Evolutionary conservation across 2,113 vertebrate species (phyloP).

Genomic region (Cervus canadensis): DNA sequence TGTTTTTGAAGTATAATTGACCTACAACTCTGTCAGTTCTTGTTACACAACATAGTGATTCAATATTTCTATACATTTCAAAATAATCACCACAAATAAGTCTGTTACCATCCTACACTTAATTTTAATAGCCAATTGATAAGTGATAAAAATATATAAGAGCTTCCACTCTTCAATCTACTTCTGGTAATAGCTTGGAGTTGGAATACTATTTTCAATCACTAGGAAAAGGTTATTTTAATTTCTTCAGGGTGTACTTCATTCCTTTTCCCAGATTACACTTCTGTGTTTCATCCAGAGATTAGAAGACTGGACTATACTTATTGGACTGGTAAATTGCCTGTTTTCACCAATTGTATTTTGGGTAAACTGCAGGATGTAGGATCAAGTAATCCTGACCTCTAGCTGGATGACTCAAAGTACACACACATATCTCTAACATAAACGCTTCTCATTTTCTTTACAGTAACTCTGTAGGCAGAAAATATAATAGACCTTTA

Average conservation of each 20-base stretch:
- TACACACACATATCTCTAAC: constrained; percentile 9
- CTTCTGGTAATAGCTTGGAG: neutral
- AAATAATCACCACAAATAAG: neutral
- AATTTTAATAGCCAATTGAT: neutral
- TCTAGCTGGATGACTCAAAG: neutral
- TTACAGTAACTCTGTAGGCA: neutral
- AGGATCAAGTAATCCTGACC: constrained; percentile 15
- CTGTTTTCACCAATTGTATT: constrained; percentile 5
- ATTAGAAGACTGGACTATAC: neutral
- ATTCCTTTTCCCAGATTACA: constrained; percentile 29
- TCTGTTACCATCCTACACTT: neutral
- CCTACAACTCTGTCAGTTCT: neutral
- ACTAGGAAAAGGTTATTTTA: neutral
- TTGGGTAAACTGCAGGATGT: constrained; percentile 1
- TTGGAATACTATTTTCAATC: neutral
- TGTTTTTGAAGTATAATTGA: neutral
- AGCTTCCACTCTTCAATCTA: neutral
- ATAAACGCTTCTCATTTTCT: constrained; percentile 44
- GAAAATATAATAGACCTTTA: constrained; percentile 21
- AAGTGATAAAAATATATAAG: constrained; percentile 8
- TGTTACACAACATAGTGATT: neutral
- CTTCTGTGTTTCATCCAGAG: constrained; percentile 1
- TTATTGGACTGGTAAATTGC: constrained; percentile 27
- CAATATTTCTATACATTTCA: neutral
- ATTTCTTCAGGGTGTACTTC: constrained; percentile 7